Base-by-base conservation (phyloP, 53 echinoderm and acorn worm species). In the Henricia sp. region DNA sequence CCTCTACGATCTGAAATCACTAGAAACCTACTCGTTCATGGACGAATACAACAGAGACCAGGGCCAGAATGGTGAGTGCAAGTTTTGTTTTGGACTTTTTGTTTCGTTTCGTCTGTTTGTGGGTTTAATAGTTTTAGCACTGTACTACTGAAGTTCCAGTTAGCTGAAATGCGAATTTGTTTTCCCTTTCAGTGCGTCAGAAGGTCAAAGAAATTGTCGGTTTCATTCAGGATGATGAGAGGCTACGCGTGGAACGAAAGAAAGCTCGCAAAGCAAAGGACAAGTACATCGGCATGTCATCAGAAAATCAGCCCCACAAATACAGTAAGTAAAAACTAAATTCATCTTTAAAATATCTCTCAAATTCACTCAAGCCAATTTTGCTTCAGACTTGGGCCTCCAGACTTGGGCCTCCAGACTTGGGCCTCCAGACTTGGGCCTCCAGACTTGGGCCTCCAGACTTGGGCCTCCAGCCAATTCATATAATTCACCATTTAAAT, bases 21-120 rank as follows among this genome's bases (percentile, higher is more conserved):
- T 96, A 64, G 96, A 96, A 83, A 87, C 57, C 9, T 96, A 94
- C 72, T 67, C 88, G 28, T 91, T 87, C 70, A 78, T 87, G 77
- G 96, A 96, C 84, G 96, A 96, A 68, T 90, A 90, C 57, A 94
- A 94, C 85, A 87, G 94, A 77, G 96, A 96, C 80, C 96, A 96
- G 90, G 96, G 96, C 3, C 70, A 74, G 36, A 96, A 96, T 74
- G 96, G 96, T 96, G 72, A 88, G 75, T 71, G 13, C n/a, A n/a
- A n/a, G n/a, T n/a, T n/a, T n/a, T n/a, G n/a, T n/a, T n/a, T n/a
- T n/a, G n/a, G n/a, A n/a, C n/a, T n/a, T n/a, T n/a, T n/a, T n/a
- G n/a, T n/a, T n/a, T n/a, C n/a, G n/a, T n/a, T n/a, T n/a, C n/a
- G n/a, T n/a, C n/a, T n/a, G n/a, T n/a, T n/a, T n/a, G n/a, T n/a